phyloP scores from a whole-genome alignment of 2,113 vertebrate genomes.

The Neopipo cinnamomea region DNA sequence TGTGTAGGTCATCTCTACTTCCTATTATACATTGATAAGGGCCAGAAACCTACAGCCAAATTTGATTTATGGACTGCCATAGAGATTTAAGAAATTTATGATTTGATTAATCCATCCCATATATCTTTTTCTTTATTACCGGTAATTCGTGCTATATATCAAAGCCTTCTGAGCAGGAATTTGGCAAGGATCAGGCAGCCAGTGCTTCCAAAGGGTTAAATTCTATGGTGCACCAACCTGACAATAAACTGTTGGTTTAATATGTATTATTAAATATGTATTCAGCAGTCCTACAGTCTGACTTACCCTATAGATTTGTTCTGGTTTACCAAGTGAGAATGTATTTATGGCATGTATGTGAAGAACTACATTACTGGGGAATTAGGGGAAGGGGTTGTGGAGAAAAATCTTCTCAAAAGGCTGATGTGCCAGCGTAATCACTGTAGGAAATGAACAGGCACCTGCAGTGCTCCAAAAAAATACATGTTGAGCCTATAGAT shows the following conservation, averaged over 20 bases:
- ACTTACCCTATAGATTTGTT: slow-evolving; percentile 17
- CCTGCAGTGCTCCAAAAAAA: neutral
- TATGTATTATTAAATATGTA: neutral
- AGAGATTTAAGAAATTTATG: slow-evolving; percentile 56
- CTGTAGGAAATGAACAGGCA: neutral
- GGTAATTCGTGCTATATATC: slow-evolving; percentile 40
- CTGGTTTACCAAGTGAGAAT: slow-evolving; percentile 24
- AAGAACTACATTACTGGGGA: neutral
- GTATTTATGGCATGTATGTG: neutral
- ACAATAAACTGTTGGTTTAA: neutral
- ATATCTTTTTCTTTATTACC: slow-evolving; percentile 53
- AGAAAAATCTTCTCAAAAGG: neutral
- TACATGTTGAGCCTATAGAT: neutral
- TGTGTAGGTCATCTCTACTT: neutral
- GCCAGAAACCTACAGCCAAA: neutral
- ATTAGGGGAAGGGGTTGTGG: neutral
- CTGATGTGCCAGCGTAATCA: neutral
- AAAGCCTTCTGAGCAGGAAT: neutral
- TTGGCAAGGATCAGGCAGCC: neutral
- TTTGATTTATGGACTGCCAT: slow-evolving; percentile 45
- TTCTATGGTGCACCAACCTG: neutral
- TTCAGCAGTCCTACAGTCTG: neutral
- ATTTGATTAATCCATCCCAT: slow-evolving; percentile 65
- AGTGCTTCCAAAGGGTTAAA: slow-evolving; percentile 47
- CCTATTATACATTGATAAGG: neutral